Base-by-base conservation (phyloP, 2,113 vertebrate genomes). In the Zootoca vivipara region DNA sequence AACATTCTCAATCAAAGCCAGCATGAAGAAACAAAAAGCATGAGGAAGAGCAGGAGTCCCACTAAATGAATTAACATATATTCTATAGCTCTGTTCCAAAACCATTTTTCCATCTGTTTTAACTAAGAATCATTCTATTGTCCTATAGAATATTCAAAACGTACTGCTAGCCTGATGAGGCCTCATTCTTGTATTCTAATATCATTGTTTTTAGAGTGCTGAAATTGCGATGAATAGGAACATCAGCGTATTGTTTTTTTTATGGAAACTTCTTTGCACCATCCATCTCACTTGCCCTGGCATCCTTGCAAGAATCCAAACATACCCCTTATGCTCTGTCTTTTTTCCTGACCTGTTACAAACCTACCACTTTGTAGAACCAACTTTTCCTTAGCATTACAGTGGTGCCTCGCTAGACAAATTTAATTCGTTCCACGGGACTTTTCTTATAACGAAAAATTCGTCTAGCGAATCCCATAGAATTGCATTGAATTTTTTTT, bases 1-100 rank as follows among this genome's bases (percentile, higher is more conserved):
- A 87, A 87, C 75, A 85, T 87, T 90, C 77, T 90, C 89, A 93
- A 40, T 89, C 87, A 81, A 89, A 93, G 35, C 87, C 26, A 78
- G 7, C 84, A 86, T 83, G 92, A 91, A 58, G 87, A 90, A 93
- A 42, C 85, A 83, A 80, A 84, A 87, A 64, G 82, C 56, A 74
- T 30, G 16, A 84, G 67, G 81, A 87, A 83, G 42, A 73, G 85
- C 89, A 79, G 74, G 35, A 90, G 82, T 90, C 77, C 64, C 35
- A 81, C 62, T 82, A 85, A 73, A 85, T 56, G 78, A 85, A 78
- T 58, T 69, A 83, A 62, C 42, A 42, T 85, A 62, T 82, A 74
- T 88, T 86, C 89, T 82, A 80, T 87, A 94, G 64, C 64, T 90
- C 69, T 72, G 28, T 87, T 82, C 78, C 85, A 58, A 89, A 89